Base-by-base conservation (phyloP, 2,797 vertebrate species). In the Sebastes trivittatus region DNA sequence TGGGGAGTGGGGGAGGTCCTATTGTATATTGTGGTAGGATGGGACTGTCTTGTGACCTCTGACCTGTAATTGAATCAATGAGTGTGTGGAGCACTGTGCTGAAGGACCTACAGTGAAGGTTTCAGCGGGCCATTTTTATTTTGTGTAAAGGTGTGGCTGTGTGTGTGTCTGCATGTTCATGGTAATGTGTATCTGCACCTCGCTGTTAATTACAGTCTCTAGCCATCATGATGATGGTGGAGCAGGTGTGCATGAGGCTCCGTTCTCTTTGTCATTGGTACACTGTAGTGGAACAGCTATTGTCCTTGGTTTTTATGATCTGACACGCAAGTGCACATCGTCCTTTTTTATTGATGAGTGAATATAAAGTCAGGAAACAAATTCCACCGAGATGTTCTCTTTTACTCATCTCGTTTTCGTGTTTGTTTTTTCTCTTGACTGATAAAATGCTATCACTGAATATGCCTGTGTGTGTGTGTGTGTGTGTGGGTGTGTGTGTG, bases 51-150 rank as follows among this genome's bases (percentile, higher is more conserved):
- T 90, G 89, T 90, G 91, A 90, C 91, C 93, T 82, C 77, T 89
- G 93, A 89, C 93, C 91, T 92, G 81, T 91, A 87, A 91, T 87
- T 92, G 89, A 89, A 93, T 93, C 88, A 82, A 38, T 85, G 90
- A 87, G 81, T 82, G 85, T 80, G 75, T 80, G 65, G 80, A 84
- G 79, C 78, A 80, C 78, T 69, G 82, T 70, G 77, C 68, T 92
- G 79, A 83, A 87, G 88, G 84, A 72, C 81, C 88, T 88, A 89
- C 82, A 91, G 85, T 90, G 79, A 55, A 81, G 67, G 78, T 83
- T 82, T 82, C 73, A 49, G 54, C 2, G 13, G 60, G 59, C 61
- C 60, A 29, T 81, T 89, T 89, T 75, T 29, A 76, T 76, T 70
- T 65, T 81, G 78, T 81, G 70, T 69, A 20, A 76, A 88, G 74